Base-by-base conservation (phyloP, 2,888 invertebrate genomes). In the Netelia fuscicornis region DNA sequence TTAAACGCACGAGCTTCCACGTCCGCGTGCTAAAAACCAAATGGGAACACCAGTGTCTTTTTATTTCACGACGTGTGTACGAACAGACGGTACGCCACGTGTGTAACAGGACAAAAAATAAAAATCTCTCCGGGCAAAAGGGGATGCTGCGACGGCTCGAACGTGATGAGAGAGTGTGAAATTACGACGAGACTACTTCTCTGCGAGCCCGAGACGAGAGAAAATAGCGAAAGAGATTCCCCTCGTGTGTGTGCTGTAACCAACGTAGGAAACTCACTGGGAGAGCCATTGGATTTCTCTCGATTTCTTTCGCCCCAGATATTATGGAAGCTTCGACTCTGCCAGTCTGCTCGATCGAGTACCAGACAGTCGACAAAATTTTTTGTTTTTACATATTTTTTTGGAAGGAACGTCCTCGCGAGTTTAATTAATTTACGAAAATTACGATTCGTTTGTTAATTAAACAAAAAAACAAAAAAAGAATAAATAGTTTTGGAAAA, bases 271-370 rank as follows among this genome's bases (percentile, higher is more conserved):
- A 85, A 80, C 37, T 71, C 79, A 65, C 77, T 54, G 11, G 23
- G 30, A 68, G 78, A 79, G 76, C 72, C 79, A 85, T 82, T 79
- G 85, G 85, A 85, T 85, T 85, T 85, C 85, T 85, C 85, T 82
- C 85, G 85, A 85, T 85, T 85, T 85, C 85, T 85, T 85, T 85
- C 85, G 85, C 82, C 85, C 85, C 71, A 85, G 82, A 85, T 85
- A 85, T 82, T 82, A 79, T 82, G 79, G 72, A 72, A 72, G 72
- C 79, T 65, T 20, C 56, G 54, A 60, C 68, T 48, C 77, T 37
- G 64, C 25, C 30, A 30, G 56, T 20, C 17, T 17, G 20, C 17
- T 58, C 56, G 17, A 58, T 58, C 56, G 17, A 58, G 17, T 58
- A 17, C 56, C 48, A 13, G 13, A 13, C 11, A 11, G 2, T 48